Evolutionary conservation across 2,797 vertebrate species (phyloP), one percentile per base, ranked within the genome.

Genomic region (Anabas testudineus): DNA sequence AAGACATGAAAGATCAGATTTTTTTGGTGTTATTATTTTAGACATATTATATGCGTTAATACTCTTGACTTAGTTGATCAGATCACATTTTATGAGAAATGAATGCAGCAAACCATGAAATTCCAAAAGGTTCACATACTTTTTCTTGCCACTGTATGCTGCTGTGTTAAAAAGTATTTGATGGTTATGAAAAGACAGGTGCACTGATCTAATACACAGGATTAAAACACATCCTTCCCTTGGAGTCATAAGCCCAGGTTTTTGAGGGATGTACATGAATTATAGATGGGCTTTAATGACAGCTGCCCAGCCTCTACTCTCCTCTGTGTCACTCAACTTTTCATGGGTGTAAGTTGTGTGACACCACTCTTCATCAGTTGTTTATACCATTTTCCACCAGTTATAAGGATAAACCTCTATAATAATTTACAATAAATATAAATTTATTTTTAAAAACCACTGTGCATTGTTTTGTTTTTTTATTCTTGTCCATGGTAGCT

Each of bases 231-330:
- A 76, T 42, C 48, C 54, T 70, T 76, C 54, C 48, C 54, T 59
- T 21, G 36, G 42, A 81, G 67, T 71, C 57, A 43, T 26, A 42
- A 45, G 71, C 41, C 46, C 45, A 69, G 66, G 73, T 85, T 78
- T 79, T 60, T 68, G 71, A 79, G 52, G 59, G 78, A 74, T 72
- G 61, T 60, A 26, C 51, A 81, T 87, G 68, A 88, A 85, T 87
- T 81, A 86, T 85, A 84, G 59, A 86, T 75, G 22, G 36, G 59
- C 73, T 85, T 81, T 86, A 83, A 87, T 83, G 78, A 88, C 81
- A 81, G 80, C 77, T 62, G 77, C 83, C 76, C 56, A 39, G 81
- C 57, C 74, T 63, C 71, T 64, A 39, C 0, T 74, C 82, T 82
- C 72, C 83, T 68, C 78, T 2, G 60, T 80, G 80, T 75, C 78